Evolutionary conservation across 2,888 invertebrate genomes (phyloP).

Genomic region (Lithodes maja): DNA sequence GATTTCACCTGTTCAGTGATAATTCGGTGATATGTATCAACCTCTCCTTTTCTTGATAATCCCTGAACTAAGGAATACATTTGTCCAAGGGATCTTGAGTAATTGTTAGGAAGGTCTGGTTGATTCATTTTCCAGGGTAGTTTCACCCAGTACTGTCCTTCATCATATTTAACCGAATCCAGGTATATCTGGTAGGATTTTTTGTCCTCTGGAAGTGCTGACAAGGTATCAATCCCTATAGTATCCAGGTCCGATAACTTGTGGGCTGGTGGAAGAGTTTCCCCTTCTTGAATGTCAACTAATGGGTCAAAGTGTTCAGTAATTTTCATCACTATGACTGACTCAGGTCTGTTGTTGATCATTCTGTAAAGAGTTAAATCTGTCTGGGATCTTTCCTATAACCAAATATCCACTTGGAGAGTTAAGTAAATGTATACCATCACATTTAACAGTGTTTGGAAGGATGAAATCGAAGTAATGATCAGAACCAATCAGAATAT

Average conservation of each 20-base stretch:
- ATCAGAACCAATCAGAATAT: slow-evolving; percentile 17
- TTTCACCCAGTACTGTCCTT: slow-evolving; percentile 26
- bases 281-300: background rate
- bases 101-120: slow-evolving; percentile 20
- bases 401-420: background rate
- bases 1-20: background rate
- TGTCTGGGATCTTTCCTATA: slow-evolving; percentile 1
- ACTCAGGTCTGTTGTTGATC: background rate
- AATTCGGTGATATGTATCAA: background rate
- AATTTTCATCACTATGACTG: slow-evolving; percentile 1
- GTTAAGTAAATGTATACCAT: slow-evolving; percentile 17
- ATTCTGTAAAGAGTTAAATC: background rate
- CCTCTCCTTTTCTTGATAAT: background rate
- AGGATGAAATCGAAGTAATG: slow-evolving; percentile 14
- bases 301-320: background rate
- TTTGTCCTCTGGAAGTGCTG: background rate
- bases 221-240: slow-evolving; percentile 12
- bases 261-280: background rate
- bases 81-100: background rate
- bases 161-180: slow-evolving; percentile 15
- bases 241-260: slow-evolving; percentile 21
- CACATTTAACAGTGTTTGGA: background rate
- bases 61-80: background rate
- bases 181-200: background rate
- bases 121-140: slow-evolving; percentile 13